Conservation (phyloP, 64 coral and sea anemone species). For the Trachythela sp. region DNA sequence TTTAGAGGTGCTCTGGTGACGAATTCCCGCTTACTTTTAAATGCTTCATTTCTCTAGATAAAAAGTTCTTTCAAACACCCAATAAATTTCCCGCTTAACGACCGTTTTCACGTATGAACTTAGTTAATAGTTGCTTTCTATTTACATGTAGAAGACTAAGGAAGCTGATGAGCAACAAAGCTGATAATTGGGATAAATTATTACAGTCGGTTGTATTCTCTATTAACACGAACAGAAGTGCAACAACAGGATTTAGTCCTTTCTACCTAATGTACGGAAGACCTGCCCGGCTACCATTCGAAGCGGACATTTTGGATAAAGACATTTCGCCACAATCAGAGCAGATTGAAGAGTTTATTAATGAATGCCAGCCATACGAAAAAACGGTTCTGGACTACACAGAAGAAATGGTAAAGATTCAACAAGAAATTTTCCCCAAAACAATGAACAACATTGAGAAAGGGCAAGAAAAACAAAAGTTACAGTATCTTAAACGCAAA, state of each 20-base stretch:
- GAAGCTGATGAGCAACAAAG: neutral
- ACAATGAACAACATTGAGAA: constrained; percentile 44
- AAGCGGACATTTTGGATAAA: neutral
- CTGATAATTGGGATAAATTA: neutral
- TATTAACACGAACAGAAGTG: constrained; percentile 13
- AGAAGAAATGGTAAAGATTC: neutral
- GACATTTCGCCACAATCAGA: neutral
- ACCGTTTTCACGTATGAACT: no score
- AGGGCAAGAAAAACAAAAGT: constrained; percentile 56
- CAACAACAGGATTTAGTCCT: constrained; percentile 4
- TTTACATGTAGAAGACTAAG: neutral
- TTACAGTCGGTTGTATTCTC: neutral
- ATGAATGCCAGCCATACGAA: neutral
- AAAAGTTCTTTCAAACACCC: no score
- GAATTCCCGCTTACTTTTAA: neutral
- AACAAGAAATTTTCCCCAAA: constrained; percentile 36
- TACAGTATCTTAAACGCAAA: constrained; percentile 46
- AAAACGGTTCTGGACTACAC: neutral
- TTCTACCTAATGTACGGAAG: constrained; percentile 7
- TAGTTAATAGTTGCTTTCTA: neutral
- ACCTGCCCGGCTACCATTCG: neutral
- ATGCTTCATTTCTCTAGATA: neutral
- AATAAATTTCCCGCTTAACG: no score
- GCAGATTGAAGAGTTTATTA: neutral
- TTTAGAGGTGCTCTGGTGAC: neutral